Conservation (phyloP, 2,888 invertebrate species). For the Artemia sinica region DNA sequence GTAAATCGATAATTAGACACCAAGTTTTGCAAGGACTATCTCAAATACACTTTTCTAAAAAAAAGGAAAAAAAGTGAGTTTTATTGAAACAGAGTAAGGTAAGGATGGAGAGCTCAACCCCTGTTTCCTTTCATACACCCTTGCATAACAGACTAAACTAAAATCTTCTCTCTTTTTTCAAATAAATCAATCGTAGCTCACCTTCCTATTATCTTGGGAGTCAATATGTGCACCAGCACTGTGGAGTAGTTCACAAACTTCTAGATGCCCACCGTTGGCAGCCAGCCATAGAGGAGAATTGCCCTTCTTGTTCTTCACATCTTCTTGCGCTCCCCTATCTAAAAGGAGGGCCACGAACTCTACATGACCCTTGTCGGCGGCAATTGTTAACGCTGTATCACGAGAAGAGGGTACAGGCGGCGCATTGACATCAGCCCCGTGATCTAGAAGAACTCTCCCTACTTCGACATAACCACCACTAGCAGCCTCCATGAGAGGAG, state of each 20-base stretch:
- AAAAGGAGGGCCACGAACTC: conserved; percentile 71
- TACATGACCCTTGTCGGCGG: conserved; percentile 97
- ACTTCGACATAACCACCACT: conserved; percentile 98
- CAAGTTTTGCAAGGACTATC: no score
- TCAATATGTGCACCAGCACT: conserved; percentile 84
- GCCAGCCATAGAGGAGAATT: conserved; percentile 96
- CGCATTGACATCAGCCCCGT: conserved; percentile 96
- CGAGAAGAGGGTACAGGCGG: conserved; percentile 92
- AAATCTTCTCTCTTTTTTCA: not conserved
- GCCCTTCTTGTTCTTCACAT: conserved; percentile 97
- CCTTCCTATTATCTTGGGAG: conserved; percentile 91
- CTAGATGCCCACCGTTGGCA: conserved; percentile 90
- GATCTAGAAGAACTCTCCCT: conserved; percentile 80
- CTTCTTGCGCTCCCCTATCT: conserved; percentile 58
- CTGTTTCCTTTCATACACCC: not conserved
- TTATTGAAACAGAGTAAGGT: not conserved
- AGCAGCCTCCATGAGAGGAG: conserved; percentile 98
- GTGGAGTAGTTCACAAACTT: conserved; percentile 85
- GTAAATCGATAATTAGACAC: no score
- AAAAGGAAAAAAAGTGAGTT: no score
- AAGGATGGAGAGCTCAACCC: not conserved
- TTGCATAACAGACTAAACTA: not conserved
- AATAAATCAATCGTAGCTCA: conserved; percentile 27
- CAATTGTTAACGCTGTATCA: conserved; percentile 95
- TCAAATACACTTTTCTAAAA: no score